phyloP scores from a whole-genome alignment of 2,797 vertebrate genomes.

The Sorex maritimensis region DNA sequence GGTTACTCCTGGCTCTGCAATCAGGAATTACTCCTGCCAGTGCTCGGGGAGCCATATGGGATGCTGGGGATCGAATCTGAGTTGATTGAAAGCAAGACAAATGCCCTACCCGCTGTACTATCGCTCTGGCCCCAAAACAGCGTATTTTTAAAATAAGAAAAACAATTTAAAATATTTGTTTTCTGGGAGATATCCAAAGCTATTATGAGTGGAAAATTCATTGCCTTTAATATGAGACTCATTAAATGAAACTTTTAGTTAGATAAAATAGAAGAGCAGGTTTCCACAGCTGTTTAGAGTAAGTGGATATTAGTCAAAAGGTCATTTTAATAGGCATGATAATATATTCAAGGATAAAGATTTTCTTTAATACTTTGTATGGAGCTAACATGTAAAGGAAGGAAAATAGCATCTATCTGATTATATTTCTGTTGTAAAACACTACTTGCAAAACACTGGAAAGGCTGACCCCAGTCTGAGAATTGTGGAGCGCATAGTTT shows the following conservation, averaged over 20 bases:
- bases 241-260: background rate
- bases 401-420: background rate
- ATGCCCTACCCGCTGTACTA: too few species aligned
- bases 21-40: too few species aligned
- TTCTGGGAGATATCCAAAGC: background rate
- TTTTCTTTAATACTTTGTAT: background rate
- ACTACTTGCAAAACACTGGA: background rate
- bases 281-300: slow-evolving; percentile 43
- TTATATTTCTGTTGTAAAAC: slow-evolving; percentile 24
- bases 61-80: too few species aligned
- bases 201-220: too few species aligned
- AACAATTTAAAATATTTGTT: background rate
- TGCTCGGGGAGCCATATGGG: too few species aligned
- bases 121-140: too few species aligned
- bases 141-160: background rate
- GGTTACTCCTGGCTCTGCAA: too few species aligned
- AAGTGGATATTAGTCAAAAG: background rate
- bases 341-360: background rate
- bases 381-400: background rate
- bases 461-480: background rate
- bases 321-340: background rate
- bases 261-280: slow-evolving; percentile 29
- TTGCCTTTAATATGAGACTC: background rate
- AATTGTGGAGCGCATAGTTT: background rate
- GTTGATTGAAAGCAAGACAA: too few species aligned